A percentile compares a stretch with the other conserved stretches of the same genome.
Conservation (phyloP, 2,888 invertebrate species). For the Syrphus vitripennis region DNA sequence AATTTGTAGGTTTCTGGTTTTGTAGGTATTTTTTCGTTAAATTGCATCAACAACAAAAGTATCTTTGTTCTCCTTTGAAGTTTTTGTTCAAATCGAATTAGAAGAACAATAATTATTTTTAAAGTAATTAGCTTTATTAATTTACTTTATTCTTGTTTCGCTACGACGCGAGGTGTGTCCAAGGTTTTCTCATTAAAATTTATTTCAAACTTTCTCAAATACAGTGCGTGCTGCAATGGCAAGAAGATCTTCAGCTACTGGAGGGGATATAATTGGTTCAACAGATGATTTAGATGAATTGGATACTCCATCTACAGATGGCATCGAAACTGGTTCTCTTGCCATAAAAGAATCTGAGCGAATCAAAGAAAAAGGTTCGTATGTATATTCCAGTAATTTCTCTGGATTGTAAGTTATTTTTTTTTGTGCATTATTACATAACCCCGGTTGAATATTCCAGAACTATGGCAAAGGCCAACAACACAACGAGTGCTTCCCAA, state of each 20-base stretch:
- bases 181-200: background rate
- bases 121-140: conserved; percentile 47
- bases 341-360: conserved; percentile 75
- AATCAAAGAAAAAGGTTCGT: conserved; percentile 75
- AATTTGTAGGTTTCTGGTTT: background rate
- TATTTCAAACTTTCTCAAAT: conserved; percentile 17
- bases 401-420: background rate
- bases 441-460: conserved; percentile 68
- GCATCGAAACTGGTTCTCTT: conserved; percentile 77
- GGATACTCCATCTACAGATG: conserved; percentile 77
- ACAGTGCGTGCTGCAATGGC: conserved; percentile 80
- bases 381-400: conserved; percentile 41
- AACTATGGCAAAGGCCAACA: conserved; percentile 78
- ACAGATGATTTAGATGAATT: conserved; percentile 76
- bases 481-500: conserved; percentile 73
- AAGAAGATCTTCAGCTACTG: conserved; percentile 76
- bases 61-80: conserved; percentile 44
- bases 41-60: conserved; percentile 63
- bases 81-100: conserved; percentile 38
- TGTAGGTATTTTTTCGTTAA: conserved; percentile 22
- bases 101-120: conserved; percentile 17
- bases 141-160: background rate
- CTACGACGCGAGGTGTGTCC: background rate
- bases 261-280: conserved; percentile 72
- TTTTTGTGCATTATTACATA: too few relatives aligned